Conservation (phyloP, 2,888 invertebrate genomes). For the Pandemis heparana region DNA sequence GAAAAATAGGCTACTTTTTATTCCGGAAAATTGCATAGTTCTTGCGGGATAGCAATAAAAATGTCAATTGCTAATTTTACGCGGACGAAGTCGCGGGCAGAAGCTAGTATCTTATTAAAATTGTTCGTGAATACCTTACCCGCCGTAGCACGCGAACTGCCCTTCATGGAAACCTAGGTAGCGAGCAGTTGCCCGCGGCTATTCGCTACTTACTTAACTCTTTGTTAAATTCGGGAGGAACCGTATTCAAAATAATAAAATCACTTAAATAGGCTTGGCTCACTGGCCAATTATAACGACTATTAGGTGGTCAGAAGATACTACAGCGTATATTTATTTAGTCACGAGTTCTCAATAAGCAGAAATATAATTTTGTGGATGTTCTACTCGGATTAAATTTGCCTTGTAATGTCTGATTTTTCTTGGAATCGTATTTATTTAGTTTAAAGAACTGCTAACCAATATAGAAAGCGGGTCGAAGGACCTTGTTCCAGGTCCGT, state of each 20-base stretch:
- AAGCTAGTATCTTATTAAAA: constrained; percentile 55
- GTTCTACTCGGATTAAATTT: background rate
- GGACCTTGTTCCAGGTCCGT: too few relatives aligned
- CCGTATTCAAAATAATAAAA: constrained; percentile 21
- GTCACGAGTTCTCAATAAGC: background rate
- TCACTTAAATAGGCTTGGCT: constrained; percentile 13
- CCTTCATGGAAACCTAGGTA: constrained; percentile 61
- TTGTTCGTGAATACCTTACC: constrained; percentile 64
- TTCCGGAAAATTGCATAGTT: too few relatives aligned
- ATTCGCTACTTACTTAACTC: constrained; percentile 15
- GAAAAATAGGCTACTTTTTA: too few relatives aligned
- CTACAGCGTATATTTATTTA: background rate
- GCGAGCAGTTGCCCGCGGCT: constrained; percentile 23
- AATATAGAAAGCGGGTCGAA: too few relatives aligned
- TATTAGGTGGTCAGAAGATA: background rate
- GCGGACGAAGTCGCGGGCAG: too few relatives aligned
- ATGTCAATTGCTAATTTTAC: too few relatives aligned
- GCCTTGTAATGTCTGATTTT: background rate
- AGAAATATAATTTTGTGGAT: background rate
- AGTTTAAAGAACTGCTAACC: background rate
- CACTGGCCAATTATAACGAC: constrained; percentile 2
- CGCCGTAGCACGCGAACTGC: constrained; percentile 72
- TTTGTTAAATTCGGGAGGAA: constrained; percentile 11
- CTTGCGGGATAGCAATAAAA: too few relatives aligned
- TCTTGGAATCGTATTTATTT: background rate